Conservation (phyloP, 2,113 vertebrate species). For the Marcusenius ussheri region DNA sequence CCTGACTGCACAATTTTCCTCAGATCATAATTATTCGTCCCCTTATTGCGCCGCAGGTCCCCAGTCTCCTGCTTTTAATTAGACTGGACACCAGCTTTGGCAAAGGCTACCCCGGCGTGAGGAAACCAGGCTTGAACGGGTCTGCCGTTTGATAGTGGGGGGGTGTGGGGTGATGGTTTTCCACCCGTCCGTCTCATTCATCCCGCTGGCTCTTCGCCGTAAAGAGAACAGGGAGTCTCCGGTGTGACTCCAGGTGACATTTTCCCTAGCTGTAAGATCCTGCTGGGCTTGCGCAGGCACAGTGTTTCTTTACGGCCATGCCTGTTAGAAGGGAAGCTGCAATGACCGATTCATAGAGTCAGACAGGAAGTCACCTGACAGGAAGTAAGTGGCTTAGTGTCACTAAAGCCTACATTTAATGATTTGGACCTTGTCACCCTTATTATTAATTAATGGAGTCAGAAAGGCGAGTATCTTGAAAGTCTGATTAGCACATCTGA, state of each 20-base stretch:
- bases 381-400: neutral
- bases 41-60: constrained; percentile 60
- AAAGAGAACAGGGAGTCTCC: neutral
- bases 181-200: constrained; percentile 28
- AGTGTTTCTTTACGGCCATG: neutral
- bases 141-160: constrained; percentile 29
- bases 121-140: constrained; percentile 67
- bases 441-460: neutral
- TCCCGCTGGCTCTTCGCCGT: constrained; percentile 28
- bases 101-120: constrained; percentile 60
- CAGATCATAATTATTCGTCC: constrained; percentile 72
- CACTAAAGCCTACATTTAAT: neutral
- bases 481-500: neutral
- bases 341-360: neutral
- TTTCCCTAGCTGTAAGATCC: neutral
- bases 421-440: neutral
- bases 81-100: constrained; percentile 60
- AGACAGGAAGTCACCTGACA: neutral
- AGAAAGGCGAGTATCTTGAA: neutral
- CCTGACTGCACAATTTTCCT: constrained; percentile 69
- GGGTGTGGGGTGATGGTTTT: neutral
- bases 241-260: neutral
- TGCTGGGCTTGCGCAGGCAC: neutral
- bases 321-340: neutral
- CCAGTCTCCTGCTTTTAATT: constrained; percentile 59